phyloP scores from a whole-genome alignment of 2,888 invertebrate genomes.

The Orthonychiurus folsomi region DNA sequence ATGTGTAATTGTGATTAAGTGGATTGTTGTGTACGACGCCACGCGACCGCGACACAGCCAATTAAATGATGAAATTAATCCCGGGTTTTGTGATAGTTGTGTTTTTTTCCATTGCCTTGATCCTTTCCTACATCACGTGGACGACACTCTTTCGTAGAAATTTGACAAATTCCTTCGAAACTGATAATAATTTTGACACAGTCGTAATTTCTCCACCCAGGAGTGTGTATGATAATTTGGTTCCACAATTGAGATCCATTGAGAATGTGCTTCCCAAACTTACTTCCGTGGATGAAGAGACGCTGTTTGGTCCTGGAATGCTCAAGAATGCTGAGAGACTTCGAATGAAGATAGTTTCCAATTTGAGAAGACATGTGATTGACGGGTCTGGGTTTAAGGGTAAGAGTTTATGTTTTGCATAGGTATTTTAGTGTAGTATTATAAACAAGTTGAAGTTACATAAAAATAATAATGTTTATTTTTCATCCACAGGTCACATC shows the following conservation, averaged over 20 bases:
- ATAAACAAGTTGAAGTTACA: too few relatives aligned
- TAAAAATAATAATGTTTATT: conserved; percentile 5
- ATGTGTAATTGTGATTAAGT: too few relatives aligned
- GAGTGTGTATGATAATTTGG: not conserved
- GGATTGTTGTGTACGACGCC: too few relatives aligned
- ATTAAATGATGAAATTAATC: conserved; percentile 34
- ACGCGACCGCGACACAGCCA: not conserved
- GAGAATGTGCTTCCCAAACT: conserved; percentile 20
- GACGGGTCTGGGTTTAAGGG: conserved; percentile 31
- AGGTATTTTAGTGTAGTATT: too few relatives aligned
- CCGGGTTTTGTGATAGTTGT: conserved; percentile 37
- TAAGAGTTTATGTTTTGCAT: not conserved
- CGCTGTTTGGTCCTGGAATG: conserved; percentile 26
- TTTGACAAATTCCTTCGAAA: too few relatives aligned
- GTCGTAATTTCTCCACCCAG: too few relatives aligned
- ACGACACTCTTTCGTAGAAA: conserved; percentile 19
- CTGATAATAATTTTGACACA: too few relatives aligned
- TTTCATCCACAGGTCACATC: conserved; percentile 29
- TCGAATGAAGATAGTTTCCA: conserved; percentile 37
- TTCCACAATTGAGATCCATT: not conserved
- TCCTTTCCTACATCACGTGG: conserved; percentile 37
- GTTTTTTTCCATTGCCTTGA: conserved; percentile 36
- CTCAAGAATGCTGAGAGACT: conserved; percentile 30
- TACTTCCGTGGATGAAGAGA: conserved; percentile 32
- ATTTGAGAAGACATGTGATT: conserved; percentile 34